phyloP scores from a whole-genome alignment of 2,888 invertebrate species.

The Drosophila atripex region DNA sequence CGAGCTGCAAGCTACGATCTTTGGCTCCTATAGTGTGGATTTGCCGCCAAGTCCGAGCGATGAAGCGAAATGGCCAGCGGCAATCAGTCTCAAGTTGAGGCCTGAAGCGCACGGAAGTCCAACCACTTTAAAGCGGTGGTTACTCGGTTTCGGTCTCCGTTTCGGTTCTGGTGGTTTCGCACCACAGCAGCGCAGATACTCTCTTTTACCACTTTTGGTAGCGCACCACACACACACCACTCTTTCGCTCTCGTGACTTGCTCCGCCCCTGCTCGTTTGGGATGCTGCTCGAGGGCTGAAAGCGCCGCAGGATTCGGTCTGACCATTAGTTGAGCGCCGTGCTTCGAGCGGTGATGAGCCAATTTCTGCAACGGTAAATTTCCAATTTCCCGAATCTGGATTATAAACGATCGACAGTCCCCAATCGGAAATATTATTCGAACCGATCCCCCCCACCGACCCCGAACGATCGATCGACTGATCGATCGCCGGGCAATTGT shows the following conservation, averaged over 20 bases:
- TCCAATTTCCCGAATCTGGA: constrained; percentile 42
- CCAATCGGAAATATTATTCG: background rate
- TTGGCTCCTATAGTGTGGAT: background rate
- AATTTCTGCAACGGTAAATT: constrained; percentile 48
- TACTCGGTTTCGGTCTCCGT: constrained; percentile 9
- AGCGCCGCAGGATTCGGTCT: constrained; percentile 80
- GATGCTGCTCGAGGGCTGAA: constrained; percentile 79
- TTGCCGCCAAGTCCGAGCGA: background rate
- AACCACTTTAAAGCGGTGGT: constrained; percentile 3
- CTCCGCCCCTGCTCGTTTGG: constrained; percentile 60
- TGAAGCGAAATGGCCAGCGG: constrained; percentile 65
- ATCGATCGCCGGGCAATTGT: constrained; percentile 45
- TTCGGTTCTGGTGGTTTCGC: constrained; percentile 5
- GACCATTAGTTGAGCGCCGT: constrained; percentile 73
- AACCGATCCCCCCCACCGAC: background rate
- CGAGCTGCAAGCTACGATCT: constrained; percentile 1
- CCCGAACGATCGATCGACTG: background rate
- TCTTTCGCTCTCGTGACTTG: constrained; percentile 58
- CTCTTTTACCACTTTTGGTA: constrained; percentile 29
- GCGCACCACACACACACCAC: constrained; percentile 4
- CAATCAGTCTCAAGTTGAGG: constrained; percentile 74
- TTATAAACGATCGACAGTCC: constrained; percentile 19
- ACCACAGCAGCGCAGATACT: constrained; percentile 6
- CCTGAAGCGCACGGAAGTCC: constrained; percentile 74
- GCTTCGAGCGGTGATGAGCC: constrained; percentile 78